Evolutionary conservation across 2,888 invertebrate species (phyloP).

Genomic region (Spisula subtruncata): DNA sequence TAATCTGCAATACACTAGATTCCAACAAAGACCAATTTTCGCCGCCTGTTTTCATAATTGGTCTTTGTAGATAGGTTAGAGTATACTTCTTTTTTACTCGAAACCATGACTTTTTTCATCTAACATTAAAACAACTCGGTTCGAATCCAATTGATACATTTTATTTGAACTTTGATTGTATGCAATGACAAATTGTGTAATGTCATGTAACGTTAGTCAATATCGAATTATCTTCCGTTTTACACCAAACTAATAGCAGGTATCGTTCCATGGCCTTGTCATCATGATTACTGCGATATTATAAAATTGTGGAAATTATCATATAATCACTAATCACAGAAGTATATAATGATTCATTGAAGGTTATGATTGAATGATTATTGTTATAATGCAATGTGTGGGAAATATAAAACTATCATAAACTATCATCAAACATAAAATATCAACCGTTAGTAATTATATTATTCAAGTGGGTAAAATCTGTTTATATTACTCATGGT

Average conservation of each 20-base stretch:
- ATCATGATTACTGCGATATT: not conserved
- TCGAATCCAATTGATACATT: no score
- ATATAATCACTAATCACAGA: not conserved
- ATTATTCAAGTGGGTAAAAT: not conserved
- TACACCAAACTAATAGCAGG: not conserved
- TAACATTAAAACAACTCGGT: no score
- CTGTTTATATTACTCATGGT: not conserved
- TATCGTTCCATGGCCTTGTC: not conserved
- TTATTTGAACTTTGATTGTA: not conserved
- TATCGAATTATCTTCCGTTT: not conserved
- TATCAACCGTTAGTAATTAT: not conserved
- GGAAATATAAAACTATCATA: constrained; percentile 25
- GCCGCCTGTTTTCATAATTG: no score
- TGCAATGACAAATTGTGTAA: no score
- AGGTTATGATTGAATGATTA: not conserved
- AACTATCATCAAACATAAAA: not conserved
- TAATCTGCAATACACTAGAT: no score
- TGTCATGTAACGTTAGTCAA: not conserved
- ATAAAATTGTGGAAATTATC: not conserved
- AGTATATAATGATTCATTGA: not conserved
- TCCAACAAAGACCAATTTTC: no score
- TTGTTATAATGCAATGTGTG: constrained; percentile 22
- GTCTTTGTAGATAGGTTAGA: no score
- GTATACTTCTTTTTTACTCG: no score
- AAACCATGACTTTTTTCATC: no score